Conservation (phyloP, 2,113 vertebrate species). For the Orcinus orca region DNA sequence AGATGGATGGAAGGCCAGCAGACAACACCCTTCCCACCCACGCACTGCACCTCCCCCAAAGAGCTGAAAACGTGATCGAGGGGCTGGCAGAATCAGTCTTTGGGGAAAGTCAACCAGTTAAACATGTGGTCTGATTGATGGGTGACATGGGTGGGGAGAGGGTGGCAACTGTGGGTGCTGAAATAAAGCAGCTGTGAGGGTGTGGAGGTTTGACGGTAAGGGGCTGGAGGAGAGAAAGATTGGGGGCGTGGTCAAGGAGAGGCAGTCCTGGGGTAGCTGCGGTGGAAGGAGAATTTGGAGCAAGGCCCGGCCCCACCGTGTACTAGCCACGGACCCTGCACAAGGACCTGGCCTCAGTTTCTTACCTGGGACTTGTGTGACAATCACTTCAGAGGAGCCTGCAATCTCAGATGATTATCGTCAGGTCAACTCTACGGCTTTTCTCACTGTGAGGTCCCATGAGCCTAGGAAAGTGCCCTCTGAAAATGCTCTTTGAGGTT, state of each 20-base stretch:
- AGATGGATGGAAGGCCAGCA: neutral
- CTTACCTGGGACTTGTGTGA: neutral
- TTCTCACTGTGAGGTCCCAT: neutral
- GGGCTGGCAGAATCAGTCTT: constrained; percentile 28
- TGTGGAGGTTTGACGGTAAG: neutral
- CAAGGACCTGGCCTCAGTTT: neutral
- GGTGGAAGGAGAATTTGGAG: too few relatives aligned
- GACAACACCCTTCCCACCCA: constrained; percentile 16
- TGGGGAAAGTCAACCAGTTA: constrained; percentile 22
- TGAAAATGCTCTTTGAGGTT: neutral
- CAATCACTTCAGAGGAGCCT: neutral
- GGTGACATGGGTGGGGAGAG: neutral
- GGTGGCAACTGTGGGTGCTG: neutral
- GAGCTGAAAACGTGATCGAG: neutral
- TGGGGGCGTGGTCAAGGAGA: neutral
- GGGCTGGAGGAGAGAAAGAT: neutral
- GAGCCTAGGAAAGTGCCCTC: neutral
- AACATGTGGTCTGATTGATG: neutral
- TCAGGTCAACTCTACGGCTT: neutral
- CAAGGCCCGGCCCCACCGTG: neutral
- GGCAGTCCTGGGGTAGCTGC: neutral
- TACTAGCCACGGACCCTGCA: neutral
- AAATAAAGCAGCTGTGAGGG: neutral
- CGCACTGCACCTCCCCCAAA: neutral
- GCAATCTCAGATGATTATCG: neutral